Evolutionary conservation across 2,888 invertebrate genomes (phyloP).

Genomic region (Drosophila antonietae): DNA sequence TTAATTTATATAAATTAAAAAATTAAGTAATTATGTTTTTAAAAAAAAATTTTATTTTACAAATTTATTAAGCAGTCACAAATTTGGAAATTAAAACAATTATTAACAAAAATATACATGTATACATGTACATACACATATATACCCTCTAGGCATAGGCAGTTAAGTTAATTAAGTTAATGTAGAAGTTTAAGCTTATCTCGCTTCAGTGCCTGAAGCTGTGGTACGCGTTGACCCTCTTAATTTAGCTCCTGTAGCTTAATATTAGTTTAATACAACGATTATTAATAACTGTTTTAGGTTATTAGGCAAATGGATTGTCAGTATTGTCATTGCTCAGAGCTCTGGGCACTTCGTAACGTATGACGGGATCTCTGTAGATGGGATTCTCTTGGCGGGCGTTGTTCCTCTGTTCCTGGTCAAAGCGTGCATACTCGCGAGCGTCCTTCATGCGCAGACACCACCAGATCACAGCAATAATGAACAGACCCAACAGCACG

Average conservation of each 20-base stretch:
- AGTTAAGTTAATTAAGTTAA: not conserved
- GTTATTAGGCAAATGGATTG: constrained; percentile 62
- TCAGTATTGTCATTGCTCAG: constrained; percentile 60
- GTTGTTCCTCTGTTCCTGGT: constrained; percentile 80
- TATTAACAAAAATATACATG: too few species aligned
- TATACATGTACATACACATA: not conserved
- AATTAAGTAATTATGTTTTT: too few species aligned
- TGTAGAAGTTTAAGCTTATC: constrained; percentile 42
- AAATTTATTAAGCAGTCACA: too few species aligned
- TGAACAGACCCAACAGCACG: constrained; percentile 85
- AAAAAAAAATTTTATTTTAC: too few species aligned
- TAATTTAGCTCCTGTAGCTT: not conserved
- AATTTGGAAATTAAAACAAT: too few species aligned
- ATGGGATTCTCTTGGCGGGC: constrained; percentile 85
- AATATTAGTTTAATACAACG: constrained; percentile 8
- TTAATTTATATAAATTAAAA: too few species aligned
- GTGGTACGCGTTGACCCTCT: constrained; percentile 11
- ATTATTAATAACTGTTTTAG: not conserved
- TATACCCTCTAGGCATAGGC: too few species aligned
- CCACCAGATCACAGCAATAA: constrained; percentile 84
- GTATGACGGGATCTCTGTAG: constrained; percentile 87
- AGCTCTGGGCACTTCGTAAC: constrained; percentile 86
- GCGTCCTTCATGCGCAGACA: constrained; percentile 86
- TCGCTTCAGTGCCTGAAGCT: constrained; percentile 22
- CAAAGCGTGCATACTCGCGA: constrained; percentile 86